Evolutionary conservation across 2,797 vertebrate species (phyloP).

Genomic region (Hoplostethus mediterraneus): DNA sequence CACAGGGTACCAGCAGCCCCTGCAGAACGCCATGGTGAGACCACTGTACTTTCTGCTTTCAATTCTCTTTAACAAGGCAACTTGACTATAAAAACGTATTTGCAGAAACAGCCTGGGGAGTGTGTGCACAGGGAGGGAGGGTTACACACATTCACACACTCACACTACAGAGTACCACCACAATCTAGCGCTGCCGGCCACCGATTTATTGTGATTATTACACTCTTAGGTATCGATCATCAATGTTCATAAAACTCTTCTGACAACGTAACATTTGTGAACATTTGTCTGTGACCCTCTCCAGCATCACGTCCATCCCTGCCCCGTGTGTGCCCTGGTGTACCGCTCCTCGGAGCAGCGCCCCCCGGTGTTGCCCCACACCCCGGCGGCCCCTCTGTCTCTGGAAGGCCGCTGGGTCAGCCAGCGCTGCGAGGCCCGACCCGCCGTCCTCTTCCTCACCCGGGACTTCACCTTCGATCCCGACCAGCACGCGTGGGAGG

Average conservation of each 20-base stretch:
- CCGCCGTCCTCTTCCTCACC: conserved; percentile 91
- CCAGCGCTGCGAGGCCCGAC: conserved; percentile 87
- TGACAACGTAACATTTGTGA: no score
- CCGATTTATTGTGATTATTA: no score
- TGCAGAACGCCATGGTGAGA: conserved; percentile 93
- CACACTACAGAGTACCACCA: no score
- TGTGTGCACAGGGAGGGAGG: no score
- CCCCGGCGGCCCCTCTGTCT: conserved; percentile 63
- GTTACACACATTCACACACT: no score
- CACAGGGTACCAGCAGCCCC: conserved; percentile 90
- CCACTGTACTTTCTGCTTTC: background rate
- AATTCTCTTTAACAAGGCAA: conserved; percentile 2
- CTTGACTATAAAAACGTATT: no score
- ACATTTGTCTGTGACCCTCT: background rate
- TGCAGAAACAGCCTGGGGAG: no score
- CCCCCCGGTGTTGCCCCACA: conserved; percentile 83
- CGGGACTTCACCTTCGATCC: conserved; percentile 88
- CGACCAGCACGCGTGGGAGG: conserved; percentile 87
- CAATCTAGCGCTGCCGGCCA: no score
- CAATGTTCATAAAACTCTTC: no score
- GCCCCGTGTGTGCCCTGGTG: conserved; percentile 86
- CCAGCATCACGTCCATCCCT: conserved; percentile 92
- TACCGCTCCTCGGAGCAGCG: conserved; percentile 86
- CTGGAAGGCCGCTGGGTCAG: conserved; percentile 90
- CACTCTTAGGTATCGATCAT: no score